These are phyloP conservation scores for Barnardius zonarius DNA, from an alignment of 2,113 vertebrate species.

Conservation along the genomic window DNA sequence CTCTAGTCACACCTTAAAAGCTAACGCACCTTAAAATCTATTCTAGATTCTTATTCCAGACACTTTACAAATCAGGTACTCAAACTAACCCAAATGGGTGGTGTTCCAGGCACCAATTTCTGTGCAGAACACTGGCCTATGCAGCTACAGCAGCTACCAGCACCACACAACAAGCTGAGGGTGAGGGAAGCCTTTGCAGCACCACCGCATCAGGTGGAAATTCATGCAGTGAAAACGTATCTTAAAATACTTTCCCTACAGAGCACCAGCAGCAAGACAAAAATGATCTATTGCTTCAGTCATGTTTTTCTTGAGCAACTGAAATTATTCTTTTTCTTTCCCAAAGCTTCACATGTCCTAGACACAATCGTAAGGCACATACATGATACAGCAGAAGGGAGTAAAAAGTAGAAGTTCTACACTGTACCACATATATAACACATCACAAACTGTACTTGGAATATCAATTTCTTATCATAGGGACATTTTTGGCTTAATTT, in stretches of 20 bases:
- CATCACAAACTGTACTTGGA: background rate
- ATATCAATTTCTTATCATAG: background rate
- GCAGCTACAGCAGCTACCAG: background rate
- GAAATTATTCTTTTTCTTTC: background rate
- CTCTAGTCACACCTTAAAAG: slow-evolving; percentile 2
- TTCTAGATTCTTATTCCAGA: background rate
- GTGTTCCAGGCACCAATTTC: background rate
- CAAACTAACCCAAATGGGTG: background rate
- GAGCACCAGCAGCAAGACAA: background rate
- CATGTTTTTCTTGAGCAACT: background rate
- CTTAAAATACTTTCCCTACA: background rate
- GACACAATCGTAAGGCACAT: background rate
- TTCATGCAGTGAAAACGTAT: background rate
- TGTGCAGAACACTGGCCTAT: background rate
- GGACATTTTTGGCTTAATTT: background rate
- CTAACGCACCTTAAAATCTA: background rate
- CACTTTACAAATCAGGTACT: background rate
- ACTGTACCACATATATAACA: background rate
- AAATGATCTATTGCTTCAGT: background rate
- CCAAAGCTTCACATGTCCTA: background rate
- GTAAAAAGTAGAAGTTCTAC: background rate
- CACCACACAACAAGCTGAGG: background rate
- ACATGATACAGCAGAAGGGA: background rate
- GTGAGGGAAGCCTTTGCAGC: background rate
- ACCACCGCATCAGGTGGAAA: background rate